Base-by-base conservation (phyloP, 1,140 invertebrate species). In the Tribolium castaneum region DNA sequence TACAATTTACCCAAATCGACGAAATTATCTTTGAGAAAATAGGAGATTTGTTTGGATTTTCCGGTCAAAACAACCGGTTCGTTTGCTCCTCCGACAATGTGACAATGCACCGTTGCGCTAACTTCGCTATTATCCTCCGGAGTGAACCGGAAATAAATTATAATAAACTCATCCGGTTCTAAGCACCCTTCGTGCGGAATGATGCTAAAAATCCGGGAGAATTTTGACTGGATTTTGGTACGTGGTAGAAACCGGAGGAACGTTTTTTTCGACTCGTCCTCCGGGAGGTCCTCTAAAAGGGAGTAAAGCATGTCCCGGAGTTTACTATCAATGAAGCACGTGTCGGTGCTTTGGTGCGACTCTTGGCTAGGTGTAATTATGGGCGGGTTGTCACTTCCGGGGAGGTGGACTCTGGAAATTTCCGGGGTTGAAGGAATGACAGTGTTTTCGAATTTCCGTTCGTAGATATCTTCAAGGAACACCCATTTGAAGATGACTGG, bases 1-100 rank as follows among this genome's bases (percentile, higher is more conserved):
- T 73, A 84, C 30, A 66, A 7, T 14, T 86, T 79, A 13, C 87
- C 88, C 77, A 87, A 87, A 77, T 89, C 85, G 6, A 89, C 83
- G 1, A 54, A 6, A 7, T 76, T 76, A 6, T 76, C 85, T 54
- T 87, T 79, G 0, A 89, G 54, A 1, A 78, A 66, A 70, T 86
- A 89, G 49, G 51, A 75, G 9, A 89, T 80, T 14, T 80, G 70
- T 10, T 86, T 85, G 1, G 86, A 84, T 30, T 70, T 83, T 1
- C 86, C 88, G 1, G 35, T 66, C 1, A 90, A 72, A 4, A 75
- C 70, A 2, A 89, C 35, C 0, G 71, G 12, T 78, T 88, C 82
- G 6, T 84, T 70, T 6, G 84, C 83, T 3, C 89, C 89, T 1
- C 84, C 83, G n/a, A 81, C 7, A 12, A 89, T 80, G 39, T 85